Evolutionary conservation across 2,797 vertebrate genomes (phyloP).

Genomic region (Eidolon dupreanum): DNA sequence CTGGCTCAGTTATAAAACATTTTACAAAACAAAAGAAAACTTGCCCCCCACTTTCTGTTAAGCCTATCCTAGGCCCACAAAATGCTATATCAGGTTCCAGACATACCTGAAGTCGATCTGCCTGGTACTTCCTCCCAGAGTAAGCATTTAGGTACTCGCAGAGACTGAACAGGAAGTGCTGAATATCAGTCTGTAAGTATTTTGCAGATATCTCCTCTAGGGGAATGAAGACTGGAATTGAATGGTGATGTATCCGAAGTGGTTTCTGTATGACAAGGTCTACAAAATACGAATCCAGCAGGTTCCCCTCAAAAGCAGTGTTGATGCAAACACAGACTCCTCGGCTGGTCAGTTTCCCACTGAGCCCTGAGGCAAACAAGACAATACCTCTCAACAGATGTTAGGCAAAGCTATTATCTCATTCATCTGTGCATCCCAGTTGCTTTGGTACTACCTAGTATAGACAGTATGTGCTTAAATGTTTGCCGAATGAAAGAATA

Average conservation of each 20-base stretch:
- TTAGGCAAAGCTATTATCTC: not conserved
- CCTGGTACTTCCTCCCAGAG: slow-evolving; percentile 90
- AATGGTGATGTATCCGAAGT: slow-evolving; percentile 88
- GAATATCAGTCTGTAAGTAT: slow-evolving; percentile 86
- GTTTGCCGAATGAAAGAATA: not conserved
- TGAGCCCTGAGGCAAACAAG: slow-evolving; percentile 79
- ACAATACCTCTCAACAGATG: not conserved
- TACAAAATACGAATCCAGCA: slow-evolving; percentile 91
- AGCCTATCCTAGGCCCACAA: not conserved
- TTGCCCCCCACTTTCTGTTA: not conserved
- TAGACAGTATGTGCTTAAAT: not conserved
- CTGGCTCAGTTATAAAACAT: slow-evolving; percentile 3
- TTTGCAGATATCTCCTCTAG: slow-evolving; percentile 85
- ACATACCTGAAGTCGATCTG: slow-evolving; percentile 90
- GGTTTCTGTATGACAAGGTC: slow-evolving; percentile 86
- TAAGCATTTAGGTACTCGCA: slow-evolving; percentile 90
- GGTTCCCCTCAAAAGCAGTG: slow-evolving; percentile 89
- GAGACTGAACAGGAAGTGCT: slow-evolving; percentile 87
- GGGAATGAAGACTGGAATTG: slow-evolving; percentile 91
- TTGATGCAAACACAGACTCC: slow-evolving; percentile 88
- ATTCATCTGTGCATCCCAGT: not conserved
- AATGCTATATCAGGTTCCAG: not conserved
- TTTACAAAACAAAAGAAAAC: slow-evolving; percentile 16
- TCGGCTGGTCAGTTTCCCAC: slow-evolving; percentile 78
- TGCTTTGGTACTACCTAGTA: not conserved